Conservation (phyloP, 2,113 vertebrate species). For the Pteropus alecto region DNA sequence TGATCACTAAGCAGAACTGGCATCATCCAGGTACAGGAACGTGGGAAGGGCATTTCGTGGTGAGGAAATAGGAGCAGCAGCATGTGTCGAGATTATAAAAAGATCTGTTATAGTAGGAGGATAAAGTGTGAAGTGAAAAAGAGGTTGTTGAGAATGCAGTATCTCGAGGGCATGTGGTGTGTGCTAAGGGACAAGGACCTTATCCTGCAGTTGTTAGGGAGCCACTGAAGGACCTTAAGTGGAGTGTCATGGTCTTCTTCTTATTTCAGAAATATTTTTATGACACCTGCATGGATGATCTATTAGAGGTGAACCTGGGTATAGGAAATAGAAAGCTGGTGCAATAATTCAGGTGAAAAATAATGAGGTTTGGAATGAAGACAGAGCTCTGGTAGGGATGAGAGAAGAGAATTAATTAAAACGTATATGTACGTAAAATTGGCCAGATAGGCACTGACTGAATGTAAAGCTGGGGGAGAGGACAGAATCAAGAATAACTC, state of each 20-base stretch:
- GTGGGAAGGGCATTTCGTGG: neutral
- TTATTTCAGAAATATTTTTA: slow-evolving; percentile 34
- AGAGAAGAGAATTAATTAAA: slow-evolving; percentile 41
- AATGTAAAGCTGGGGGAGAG: neutral
- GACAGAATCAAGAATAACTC: neutral
- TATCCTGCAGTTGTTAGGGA: neutral
- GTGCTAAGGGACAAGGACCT: neutral
- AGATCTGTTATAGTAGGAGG: neutral
- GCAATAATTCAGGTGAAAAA: slow-evolving; percentile 36
- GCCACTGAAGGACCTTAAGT: neutral
- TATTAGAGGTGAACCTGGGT: neutral
- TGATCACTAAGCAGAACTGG: neutral
- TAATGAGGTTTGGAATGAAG: slow-evolving; percentile 41
- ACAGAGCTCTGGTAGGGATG: neutral
- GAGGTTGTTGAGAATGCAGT: neutral
- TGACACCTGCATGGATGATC: neutral
- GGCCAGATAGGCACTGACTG: neutral
- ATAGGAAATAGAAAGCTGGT: neutral
- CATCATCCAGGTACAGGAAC: neutral
- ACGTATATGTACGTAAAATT: neutral
- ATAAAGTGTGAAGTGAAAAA: neutral
- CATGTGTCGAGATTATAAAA: neutral
- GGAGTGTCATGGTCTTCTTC: neutral
- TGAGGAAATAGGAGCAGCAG: neutral
- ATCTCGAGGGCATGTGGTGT: neutral